Percentiles rank a stretch among this genome's conserved stretches.
phyloP scores from a whole-genome alignment of 2,113 vertebrate genomes.

The Antigone vipio region DNA sequence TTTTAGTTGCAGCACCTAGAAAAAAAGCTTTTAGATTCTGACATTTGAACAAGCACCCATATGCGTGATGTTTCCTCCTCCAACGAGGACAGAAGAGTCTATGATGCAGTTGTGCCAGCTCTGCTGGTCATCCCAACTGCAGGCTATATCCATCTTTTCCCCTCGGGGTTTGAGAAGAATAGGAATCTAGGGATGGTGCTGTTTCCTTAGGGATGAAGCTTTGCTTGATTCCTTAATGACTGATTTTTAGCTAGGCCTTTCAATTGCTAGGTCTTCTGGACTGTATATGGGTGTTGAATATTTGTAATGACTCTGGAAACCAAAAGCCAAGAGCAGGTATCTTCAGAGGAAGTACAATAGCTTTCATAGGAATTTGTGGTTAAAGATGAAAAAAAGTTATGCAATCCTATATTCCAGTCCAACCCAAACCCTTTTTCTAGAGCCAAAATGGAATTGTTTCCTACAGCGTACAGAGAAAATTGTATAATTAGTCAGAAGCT shows the following conservation, averaged over 20 bases:
- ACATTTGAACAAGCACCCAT: neutral
- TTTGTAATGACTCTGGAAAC: neutral
- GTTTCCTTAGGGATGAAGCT: neutral
- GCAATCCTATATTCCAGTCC: conserved; percentile 27
- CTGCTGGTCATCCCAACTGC: neutral
- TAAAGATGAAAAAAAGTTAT: conserved; percentile 31
- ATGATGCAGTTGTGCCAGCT: neutral
- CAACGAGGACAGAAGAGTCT: neutral
- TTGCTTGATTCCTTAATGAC: neutral
- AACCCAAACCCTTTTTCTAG: conserved; percentile 33
- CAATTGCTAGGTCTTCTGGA: neutral
- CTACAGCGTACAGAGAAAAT: conserved; percentile 33
- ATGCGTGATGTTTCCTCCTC: neutral
- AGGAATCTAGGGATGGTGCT: neutral
- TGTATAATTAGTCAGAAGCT: conserved; percentile 56
- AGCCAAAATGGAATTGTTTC: conserved; percentile 57
- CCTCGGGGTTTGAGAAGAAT: neutral
- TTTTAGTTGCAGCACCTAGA: neutral
- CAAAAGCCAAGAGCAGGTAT: conserved; percentile 32
- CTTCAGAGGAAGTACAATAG: conserved; percentile 29
- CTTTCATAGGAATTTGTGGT: conserved; percentile 41
- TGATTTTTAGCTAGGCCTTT: neutral
- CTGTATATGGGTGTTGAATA: neutral
- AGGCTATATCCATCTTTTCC: neutral
- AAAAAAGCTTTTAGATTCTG: neutral